phyloP scores from a whole-genome alignment of 2,888 invertebrate genomes.

The Eupithecia pulchellata region DNA sequence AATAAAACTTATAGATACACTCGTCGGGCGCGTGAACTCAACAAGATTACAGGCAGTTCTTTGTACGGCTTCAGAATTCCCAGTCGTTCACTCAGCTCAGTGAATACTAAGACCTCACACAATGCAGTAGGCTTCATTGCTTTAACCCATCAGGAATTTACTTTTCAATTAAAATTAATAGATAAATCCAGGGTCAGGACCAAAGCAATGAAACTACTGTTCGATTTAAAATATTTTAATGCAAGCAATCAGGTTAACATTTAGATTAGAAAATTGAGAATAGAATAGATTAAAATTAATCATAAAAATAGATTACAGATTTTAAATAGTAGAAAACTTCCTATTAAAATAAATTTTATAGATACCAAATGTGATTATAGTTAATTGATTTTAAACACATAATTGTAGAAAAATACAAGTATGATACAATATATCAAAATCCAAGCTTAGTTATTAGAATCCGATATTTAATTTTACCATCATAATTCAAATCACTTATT shows the following conservation, averaged over 20 bases:
- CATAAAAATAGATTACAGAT: neutral
- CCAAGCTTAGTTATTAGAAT: conserved; percentile 4
- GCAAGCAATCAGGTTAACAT: conserved; percentile 58
- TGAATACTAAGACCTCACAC: conserved; percentile 11
- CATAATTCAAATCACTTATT: neutral
- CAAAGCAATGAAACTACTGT: conserved; percentile 82
- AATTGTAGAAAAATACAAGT: conserved; percentile 24
- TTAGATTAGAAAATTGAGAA: conserved; percentile 3
- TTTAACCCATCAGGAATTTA: conserved; percentile 68
- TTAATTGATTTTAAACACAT: conserved; percentile 11
- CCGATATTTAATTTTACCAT: neutral
- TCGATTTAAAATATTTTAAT: conserved; percentile 67
- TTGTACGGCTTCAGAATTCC: conserved; percentile 35
- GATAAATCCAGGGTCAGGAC: conserved; percentile 60
- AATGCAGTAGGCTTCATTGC: conserved; percentile 68
- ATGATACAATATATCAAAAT: neutral
- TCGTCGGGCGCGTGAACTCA: conserved; percentile 18
- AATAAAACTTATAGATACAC: conserved; percentile 19
- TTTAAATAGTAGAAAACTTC: conserved; percentile 9
- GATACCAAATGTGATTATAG: conserved; percentile 12
- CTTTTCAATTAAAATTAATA: conserved; percentile 28
- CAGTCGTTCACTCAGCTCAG: conserved; percentile 22
- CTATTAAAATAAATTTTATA: neutral
- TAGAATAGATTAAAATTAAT: too few relatives aligned
- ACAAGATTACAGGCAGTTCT: conserved; percentile 32